Base-by-base conservation (phyloP, 1,140 invertebrate genomes). In the Diorhabda sublineata region DNA sequence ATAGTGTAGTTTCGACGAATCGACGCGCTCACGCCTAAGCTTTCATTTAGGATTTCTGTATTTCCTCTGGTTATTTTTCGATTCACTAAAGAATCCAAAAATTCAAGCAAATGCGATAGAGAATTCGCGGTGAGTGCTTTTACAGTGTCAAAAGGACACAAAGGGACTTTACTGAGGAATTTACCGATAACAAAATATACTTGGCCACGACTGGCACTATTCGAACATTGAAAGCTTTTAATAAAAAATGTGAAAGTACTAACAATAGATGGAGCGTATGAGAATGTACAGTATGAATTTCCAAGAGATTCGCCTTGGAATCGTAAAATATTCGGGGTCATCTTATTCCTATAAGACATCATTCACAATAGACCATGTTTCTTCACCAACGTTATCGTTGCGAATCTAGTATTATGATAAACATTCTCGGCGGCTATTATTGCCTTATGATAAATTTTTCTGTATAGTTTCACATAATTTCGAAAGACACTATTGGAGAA, bases 161-260 rank as follows among this genome's bases (percentile, higher is more conserved):
- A 52, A 52, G 47, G 47, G 4, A 3, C 47, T 52, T 52, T 6
- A n/a, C 26, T 26, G n/a, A 52, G 47, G 47, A 52, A 52, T 52
- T 52, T 52, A n/a, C 47, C 47, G 47, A 52, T 52, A 52, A 52
- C 47, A 52, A 52, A 52, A 52, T 52, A n/a, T 52, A 52, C 47
- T 52, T 52, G 47, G 47, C 47, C 47, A n/a, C 47, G 47, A n/a
- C 6, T 52, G 47, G 6, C 47, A 52, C 47, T 52, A n/a, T 52
- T 52, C 47, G 47, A 52, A 52, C n/a, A 52, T 52, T n/a, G 47
- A 52, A 52, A 52, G 47, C 47, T 52, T 52, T 52, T 52, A 52
- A 52, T 52, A 52, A 52, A 52, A 52, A 52, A 52, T 52, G n/a
- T 52, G n/a, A 52, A 52, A 52, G n/a, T 52, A 52, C 47, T 52